Percentiles rank a stretch among this genome's conserved stretches.
Evolutionary conservation across 2,888 invertebrate species (phyloP).

Genomic region (Barypeithes pellucidus): DNA sequence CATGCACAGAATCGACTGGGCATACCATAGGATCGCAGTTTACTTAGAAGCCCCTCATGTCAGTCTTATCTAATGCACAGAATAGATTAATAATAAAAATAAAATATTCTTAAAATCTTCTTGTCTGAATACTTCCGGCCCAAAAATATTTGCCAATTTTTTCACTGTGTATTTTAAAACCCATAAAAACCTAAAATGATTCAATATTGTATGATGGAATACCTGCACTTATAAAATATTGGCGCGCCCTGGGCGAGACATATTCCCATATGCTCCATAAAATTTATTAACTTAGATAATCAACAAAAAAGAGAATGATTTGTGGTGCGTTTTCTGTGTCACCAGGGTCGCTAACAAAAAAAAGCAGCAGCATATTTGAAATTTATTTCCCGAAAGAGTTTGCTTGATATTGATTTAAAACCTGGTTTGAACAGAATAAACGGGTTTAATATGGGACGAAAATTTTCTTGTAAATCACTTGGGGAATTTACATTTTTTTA

Average conservation of each 20-base stretch:
- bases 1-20: no score
- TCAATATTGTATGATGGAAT: constrained; percentile 43
- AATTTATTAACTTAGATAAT: constrained; percentile 54
- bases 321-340: constrained; percentile 51
- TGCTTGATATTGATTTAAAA: constrained; percentile 43
- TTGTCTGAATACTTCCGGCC: no score
- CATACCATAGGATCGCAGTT: no score
- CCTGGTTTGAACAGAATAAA: not conserved
- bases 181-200: constrained; percentile 12
- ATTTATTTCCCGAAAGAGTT: constrained; percentile 48
- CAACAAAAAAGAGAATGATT: constrained; percentile 51
- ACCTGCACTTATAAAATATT: constrained; percentile 51
- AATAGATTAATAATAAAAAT: no score
- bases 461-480: not conserved
- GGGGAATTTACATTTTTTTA: not conserved
- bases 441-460: not conserved
- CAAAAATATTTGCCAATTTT: no score
- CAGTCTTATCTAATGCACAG: no score
- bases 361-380: constrained; percentile 41
- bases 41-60: no score
- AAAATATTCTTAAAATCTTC: no score
- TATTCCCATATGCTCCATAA: constrained; percentile 51
- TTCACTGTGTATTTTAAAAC: not conserved
- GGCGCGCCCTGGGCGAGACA: constrained; percentile 44
- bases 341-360: constrained; percentile 44